Base-by-base conservation (phyloP, 2,113 vertebrate species). In the Arizona elegans region DNA sequence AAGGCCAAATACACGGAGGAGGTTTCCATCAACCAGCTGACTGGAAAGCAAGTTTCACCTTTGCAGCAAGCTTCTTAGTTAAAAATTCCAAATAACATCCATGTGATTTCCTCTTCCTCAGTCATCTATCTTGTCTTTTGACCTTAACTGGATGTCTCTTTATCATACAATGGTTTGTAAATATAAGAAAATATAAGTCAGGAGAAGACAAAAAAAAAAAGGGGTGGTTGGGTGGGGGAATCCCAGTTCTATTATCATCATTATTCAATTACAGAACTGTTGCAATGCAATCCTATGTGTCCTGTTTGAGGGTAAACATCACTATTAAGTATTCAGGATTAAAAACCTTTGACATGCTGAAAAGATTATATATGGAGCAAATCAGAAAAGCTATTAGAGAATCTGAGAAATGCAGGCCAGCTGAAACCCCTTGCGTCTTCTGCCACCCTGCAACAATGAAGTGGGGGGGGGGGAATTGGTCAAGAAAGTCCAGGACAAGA, bases 51-150 rank as follows among this genome's bases (percentile, higher is more conserved):
- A 81, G n/a, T 47, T 53, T 58, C 56, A 54, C 23, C 86, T 21
- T 53, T 24, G 43, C 55, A 43, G 29, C 23, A 52, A 38, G 8
- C 88, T 53, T 90, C 55, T 93, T 86, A 86, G 21, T 90, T 90
- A 43, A 93, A 43, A 54, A 29, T 93, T 93, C 75, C 75, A 90
- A 86, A 65, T n/a, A 62, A 53, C 10, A 52, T 38, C 8, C 75
- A 12, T 43, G 47, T 38, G 56, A 86, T 87, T 93, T 90, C 55
- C 81, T 86, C 55, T 90, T 90, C 47, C 43, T 86, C 88, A 23
- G 15, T 65, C 91, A 53, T 88, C 58, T 92, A 53, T 88, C 58
- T 92, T 58, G 17, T n/a, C 29, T n/a, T 87, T 92, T 92, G 50
- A 92, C 86, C 47, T n/a, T 43, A 86, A 91, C 7, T 43, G 23